phyloP scores from a whole-genome alignment of 2,113 vertebrate species.

The Clupea harengus region DNA sequence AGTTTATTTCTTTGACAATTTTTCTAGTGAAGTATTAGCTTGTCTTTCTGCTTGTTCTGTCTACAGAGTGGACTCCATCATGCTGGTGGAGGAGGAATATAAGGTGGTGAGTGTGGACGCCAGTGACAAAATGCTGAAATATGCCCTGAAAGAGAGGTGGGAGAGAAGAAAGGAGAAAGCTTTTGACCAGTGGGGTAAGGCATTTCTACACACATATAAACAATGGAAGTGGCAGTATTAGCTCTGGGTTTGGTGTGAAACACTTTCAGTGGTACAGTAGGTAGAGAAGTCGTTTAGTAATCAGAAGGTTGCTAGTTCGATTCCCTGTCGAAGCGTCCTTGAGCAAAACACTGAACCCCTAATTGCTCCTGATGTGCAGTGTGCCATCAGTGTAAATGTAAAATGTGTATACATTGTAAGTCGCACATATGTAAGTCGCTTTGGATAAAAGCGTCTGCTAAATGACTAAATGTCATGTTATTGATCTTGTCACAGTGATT shows the following conservation, averaged over 20 bases:
- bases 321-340: too few species aligned
- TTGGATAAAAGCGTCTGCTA: too few species aligned
- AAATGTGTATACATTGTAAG: too few species aligned
- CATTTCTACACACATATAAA: not conserved
- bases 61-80: conserved; percentile 92
- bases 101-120: conserved; percentile 88
- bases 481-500: conserved; percentile 73
- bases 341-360: too few species aligned
- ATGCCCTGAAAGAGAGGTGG: conserved; percentile 91
- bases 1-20: not conserved
- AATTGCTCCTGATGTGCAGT: too few species aligned
- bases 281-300: too few species aligned
- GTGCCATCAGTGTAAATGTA: too few species aligned
- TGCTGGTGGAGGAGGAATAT: conserved; percentile 95
- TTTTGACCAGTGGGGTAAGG: conserved; percentile 92
- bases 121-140: conserved; percentile 98
- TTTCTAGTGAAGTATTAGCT: not conserved
- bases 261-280: not conserved
- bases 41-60: conserved; percentile 18
- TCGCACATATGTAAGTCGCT: too few species aligned
- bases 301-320: too few species aligned
- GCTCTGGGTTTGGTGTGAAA: not conserved
- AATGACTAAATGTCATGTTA: too few species aligned
- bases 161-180: conserved; percentile 84
- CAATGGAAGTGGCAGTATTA: not conserved